A percentile compares a stretch with the other conserved stretches of the same genome.
These are phyloP conservation scores for Micromys minutus DNA, from an alignment of 2,113 vertebrate species.

Conservation along the genomic window DNA sequence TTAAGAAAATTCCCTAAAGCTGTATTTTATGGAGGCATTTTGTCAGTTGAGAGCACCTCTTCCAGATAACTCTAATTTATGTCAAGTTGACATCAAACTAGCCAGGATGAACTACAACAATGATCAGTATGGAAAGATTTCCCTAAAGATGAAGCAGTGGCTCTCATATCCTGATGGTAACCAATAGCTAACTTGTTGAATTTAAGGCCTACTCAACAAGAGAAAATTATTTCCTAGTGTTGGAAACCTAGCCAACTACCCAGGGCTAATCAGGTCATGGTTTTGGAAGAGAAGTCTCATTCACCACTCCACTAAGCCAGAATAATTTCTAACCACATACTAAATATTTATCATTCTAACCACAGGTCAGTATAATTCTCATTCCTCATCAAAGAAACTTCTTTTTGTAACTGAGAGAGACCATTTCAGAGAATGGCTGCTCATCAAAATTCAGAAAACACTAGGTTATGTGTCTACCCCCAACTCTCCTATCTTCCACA, in stretches of 20 bases:
- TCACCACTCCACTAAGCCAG: background rate
- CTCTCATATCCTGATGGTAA: background rate
- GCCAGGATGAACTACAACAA: background rate
- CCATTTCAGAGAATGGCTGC: background rate
- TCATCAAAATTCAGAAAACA: background rate
- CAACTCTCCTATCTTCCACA: background rate
- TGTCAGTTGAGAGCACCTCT: background rate
- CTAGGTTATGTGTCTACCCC: background rate
- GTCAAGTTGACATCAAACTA: background rate
- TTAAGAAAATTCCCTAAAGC: background rate
- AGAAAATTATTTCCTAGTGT: background rate
- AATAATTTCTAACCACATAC: background rate
- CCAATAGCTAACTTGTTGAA: background rate
- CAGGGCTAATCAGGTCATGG: background rate
- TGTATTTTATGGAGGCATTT: background rate
- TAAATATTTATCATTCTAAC: background rate
- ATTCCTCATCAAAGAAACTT: background rate
- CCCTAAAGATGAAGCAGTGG: background rate
- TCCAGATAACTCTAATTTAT: background rate
- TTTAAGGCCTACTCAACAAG: background rate
- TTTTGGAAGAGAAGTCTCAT: background rate
- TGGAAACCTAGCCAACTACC: background rate
- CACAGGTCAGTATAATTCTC: background rate
- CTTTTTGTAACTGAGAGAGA: background rate
- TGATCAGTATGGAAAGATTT: background rate